Base-by-base conservation (phyloP, 2,888 invertebrate genomes). In the Epinotia ramella region DNA sequence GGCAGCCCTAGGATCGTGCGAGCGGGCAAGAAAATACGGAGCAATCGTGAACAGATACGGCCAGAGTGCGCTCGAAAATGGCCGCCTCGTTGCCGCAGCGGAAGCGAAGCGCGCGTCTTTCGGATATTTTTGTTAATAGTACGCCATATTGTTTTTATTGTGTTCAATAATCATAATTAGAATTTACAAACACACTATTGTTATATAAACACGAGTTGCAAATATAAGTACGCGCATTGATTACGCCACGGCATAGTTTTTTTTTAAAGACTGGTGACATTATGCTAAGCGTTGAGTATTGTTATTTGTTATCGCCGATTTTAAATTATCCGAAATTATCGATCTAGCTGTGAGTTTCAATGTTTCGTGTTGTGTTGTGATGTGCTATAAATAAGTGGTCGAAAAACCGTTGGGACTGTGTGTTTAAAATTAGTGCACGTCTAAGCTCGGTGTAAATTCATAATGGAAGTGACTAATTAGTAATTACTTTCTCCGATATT, bases 141-240 rank as follows among this genome's bases (percentile, higher is more conserved):
- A 84, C 91, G 93, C 92, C 92, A 92, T 92, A 91, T 92, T 92
- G 92, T 87, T 87, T 66, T 91, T 88, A 87, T 87, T 88, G 85
- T 87, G 82, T 82, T 84, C 82, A 78, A 83, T 84, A 81, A 82
- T 82, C 74, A 70, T 75, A 75, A 75, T 84, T 82, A 78, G 81
- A 84, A 86, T 82, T 81, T 81, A 79, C 79, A 80, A 82, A 80
- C 59, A 60, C 53, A 24, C 24, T 16, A 59, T 46, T 76, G 59
- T 76, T 62, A 73, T 59, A 67, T 72, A 64, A 72, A 40, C 73
- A 44, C 44, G 66, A 24, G 20, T 40, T 66, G 49, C 33, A 73
- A 73, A n/a, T 60, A 69, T 60, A 69, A 69, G 69, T 69, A 69
- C 60, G 18, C 59, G 44, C 59, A 46, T 53, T n/a, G 71, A 63